Percentiles rank a stretch among this genome's conserved stretches.
Conservation (phyloP, 1,140 invertebrate species). For the Apis mellifera region DNA sequence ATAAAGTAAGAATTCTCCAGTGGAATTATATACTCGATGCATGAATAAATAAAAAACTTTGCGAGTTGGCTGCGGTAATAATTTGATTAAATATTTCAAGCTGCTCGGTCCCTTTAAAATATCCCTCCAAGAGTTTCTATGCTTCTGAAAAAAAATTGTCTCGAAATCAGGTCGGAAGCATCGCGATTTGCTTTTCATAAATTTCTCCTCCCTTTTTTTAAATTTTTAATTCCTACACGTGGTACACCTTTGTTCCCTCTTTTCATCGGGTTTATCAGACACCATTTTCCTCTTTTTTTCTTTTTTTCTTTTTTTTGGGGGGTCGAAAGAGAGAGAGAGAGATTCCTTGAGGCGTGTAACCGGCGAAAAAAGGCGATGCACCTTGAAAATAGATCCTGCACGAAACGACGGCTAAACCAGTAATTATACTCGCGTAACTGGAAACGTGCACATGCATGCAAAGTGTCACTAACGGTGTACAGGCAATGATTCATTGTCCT, state of each 20-base stretch:
- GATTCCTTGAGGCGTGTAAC: constrained; percentile 10
- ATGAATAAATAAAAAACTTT: no score
- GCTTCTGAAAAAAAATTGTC: neutral
- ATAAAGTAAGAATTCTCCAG: no score
- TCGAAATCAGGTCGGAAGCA: neutral
- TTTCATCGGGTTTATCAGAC: neutral
- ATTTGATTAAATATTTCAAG: no score
- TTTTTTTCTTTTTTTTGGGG: neutral
- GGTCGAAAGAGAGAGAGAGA: no score
- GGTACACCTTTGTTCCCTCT: neutral
- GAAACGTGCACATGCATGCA: neutral
- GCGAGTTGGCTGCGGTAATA: no score
- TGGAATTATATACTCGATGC: no score
- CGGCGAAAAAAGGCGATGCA: neutral
- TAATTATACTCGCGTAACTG: constrained; percentile 41
- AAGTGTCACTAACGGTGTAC: constrained; percentile 21
- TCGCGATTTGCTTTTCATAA: neutral
- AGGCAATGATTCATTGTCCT: constrained; percentile 49
- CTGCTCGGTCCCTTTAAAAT: no score
- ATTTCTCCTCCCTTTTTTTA: neutral
- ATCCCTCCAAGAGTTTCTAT: neutral
- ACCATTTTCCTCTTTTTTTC: neutral
- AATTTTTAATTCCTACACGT: constrained; percentile 11
- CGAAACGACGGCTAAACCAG: neutral
- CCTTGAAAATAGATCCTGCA: constrained; percentile 14